A percentile compares a stretch with the other conserved stretches of the same genome.
phyloP scores from a whole-genome alignment of 2,797 vertebrate species.

The Hyperoplus immaculatus region DNA sequence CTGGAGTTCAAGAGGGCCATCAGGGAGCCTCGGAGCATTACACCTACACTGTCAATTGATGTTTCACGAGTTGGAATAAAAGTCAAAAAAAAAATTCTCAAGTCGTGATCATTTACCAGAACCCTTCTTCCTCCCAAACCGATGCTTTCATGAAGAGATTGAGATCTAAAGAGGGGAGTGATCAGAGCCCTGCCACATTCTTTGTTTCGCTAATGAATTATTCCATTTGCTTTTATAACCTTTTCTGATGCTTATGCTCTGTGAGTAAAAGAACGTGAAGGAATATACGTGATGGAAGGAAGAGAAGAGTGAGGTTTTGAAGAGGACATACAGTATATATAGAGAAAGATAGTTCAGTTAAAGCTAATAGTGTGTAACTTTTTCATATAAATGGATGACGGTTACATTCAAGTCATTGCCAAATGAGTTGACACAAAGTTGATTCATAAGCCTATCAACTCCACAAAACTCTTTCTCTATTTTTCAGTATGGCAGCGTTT shows the following conservation, averaged over 20 bases:
- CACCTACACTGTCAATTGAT: constrained; percentile 63
- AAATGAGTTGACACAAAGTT: too few species aligned
- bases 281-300: not conserved
- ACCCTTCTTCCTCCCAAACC: constrained; percentile 10
- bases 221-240: constrained; percentile 11
- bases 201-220: constrained; percentile 15
- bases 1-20: constrained; percentile 61
- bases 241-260: not conserved
- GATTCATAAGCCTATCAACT: too few species aligned
- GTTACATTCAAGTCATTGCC: too few species aligned
- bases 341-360: constrained; percentile 9
- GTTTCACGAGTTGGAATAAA: constrained; percentile 59
- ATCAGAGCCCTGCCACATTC: constrained; percentile 13
- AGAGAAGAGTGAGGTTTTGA: not conserved
- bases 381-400: too few species aligned
- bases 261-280: not conserved
- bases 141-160: constrained; percentile 28
- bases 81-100: constrained; percentile 45
- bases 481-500: too few species aligned
- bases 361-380: too few species aligned
- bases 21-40: constrained; percentile 44
- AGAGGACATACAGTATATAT: not conserved
- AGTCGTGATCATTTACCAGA: constrained; percentile 45
- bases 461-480: too few species aligned
- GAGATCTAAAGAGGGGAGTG: constrained; percentile 29